Percentiles rank a stretch among this genome's conserved stretches.
These are phyloP conservation scores for Thereuonema tuberculata DNA, from an alignment of 1,140 invertebrate species.

Conservation along the genomic window DNA sequence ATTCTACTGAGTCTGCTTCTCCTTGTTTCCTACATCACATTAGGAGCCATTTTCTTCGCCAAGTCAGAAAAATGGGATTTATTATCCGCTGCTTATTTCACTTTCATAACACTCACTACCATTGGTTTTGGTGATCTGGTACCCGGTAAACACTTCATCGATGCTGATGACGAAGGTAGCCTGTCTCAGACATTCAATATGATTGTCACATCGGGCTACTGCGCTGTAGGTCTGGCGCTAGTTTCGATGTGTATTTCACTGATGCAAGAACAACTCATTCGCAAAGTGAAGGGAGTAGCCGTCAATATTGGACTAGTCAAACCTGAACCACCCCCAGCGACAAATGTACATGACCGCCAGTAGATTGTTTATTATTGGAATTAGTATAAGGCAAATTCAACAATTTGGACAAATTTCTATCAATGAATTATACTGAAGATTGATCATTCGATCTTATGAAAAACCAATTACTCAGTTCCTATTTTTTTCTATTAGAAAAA, in stretches of 20 bases:
- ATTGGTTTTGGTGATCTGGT: slow-evolving; percentile 39
- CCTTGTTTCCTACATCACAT: slow-evolving; percentile 30
- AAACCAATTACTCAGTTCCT: no score
- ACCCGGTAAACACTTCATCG: slow-evolving; percentile 25
- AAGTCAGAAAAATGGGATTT: slow-evolving; percentile 28
- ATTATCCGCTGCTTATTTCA: slow-evolving; percentile 34
- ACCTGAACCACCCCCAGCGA: no score
- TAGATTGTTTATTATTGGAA: no score
- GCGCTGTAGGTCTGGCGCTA: slow-evolving; percentile 43
- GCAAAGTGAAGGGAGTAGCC: slow-evolving; percentile 35
- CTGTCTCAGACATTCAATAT: slow-evolving; percentile 13
- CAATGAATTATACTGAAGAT: no score
- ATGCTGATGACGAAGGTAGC: neutral
- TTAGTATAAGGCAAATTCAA: no score
- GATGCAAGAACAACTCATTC: slow-evolving; percentile 36
- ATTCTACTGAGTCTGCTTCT: slow-evolving; percentile 33
- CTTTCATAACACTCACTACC: slow-evolving; percentile 37
- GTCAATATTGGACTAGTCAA: slow-evolving; percentile 33
- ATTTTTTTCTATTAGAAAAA: no score
- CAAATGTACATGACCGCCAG: no score
- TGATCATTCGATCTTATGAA: no score
- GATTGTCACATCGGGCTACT: slow-evolving; percentile 42
- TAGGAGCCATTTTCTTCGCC: slow-evolving; percentile 27
- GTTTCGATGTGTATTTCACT: slow-evolving; percentile 45
- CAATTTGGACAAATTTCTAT: no score